These are phyloP conservation scores for Netelia melanura DNA, from an alignment of 2,888 invertebrate genomes.

Conservation along the genomic window DNA sequence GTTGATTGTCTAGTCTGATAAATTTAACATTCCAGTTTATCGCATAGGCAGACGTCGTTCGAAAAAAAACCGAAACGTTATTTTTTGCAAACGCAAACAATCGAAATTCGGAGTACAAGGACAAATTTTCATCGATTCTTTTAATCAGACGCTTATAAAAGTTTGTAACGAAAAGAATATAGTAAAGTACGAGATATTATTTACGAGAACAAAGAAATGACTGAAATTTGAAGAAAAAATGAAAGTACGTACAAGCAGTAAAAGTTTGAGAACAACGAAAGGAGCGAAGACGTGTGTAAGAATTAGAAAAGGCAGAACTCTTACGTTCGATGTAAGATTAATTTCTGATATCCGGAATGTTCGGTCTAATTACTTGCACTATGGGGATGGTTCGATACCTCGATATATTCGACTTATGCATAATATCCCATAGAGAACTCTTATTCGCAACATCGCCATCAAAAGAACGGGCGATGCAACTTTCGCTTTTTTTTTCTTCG, in stretches of 20 bases:
- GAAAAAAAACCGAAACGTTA: no score
- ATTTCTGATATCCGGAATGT: slow-evolving; percentile 34
- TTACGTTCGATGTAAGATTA: neutral
- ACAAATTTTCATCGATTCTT: no score
- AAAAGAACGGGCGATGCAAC: slow-evolving; percentile 37
- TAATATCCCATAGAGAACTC: slow-evolving; percentile 6
- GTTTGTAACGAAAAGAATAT: no score
- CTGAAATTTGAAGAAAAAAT: slow-evolving; percentile 4
- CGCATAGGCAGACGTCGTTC: no score
- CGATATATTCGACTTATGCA: slow-evolving; percentile 19
- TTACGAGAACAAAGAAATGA: no score
- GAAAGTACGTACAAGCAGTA: neutral
- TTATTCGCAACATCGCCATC: slow-evolving; percentile 28
- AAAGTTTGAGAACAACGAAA: neutral
- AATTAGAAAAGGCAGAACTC: neutral
- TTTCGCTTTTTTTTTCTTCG: slow-evolving; percentile 48
- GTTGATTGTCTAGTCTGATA: neutral
- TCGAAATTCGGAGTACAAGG: no score
- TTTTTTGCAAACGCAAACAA: no score
- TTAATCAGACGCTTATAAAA: no score
- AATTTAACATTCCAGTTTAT: neutral
- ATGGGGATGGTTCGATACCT: slow-evolving; percentile 17
- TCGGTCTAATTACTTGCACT: slow-evolving; percentile 7
- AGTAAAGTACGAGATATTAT: no score
- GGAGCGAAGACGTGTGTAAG: neutral